phyloP scores from a whole-genome alignment of 2,797 vertebrate species.

The Ptychobarbus kaznakovi region DNA sequence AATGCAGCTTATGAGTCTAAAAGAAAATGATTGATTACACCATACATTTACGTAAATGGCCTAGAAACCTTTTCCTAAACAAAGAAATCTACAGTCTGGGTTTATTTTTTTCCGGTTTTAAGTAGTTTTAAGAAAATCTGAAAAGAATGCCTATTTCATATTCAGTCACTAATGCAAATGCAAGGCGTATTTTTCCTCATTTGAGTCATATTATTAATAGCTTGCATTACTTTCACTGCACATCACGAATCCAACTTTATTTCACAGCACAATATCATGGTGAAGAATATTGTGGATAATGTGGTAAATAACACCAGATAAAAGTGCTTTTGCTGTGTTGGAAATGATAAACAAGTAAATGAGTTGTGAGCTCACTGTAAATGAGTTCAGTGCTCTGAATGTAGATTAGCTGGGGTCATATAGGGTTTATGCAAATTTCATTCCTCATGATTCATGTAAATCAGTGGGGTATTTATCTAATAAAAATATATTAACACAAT shows the following conservation, averaged over 20 bases:
- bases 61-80: not conserved
- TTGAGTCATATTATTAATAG: conserved; percentile 13
- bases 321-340: not conserved
- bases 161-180: not conserved
- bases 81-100: not conserved
- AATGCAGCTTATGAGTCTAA: not conserved
- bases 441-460: conserved; percentile 23
- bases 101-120: not conserved
- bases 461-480: not conserved
- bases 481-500: not conserved
- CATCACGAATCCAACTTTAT: not conserved
- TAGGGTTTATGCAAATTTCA: conserved; percentile 5
- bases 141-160: not conserved
- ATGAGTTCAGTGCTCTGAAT: conserved; percentile 8
- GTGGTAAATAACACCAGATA: conserved; percentile 6
- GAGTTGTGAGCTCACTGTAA: conserved; percentile 6
- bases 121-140: not conserved
- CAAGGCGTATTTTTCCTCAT: not conserved
- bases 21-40: not conserved
- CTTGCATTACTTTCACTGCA: not conserved
- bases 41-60: not conserved
- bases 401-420: conserved; percentile 5
- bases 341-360: conserved; percentile 3
- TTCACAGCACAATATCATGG: not conserved
- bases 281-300: not conserved